Evolutionary conservation across 30 jellyfish, hydroid and myxozoan species (phyloP).

Genomic region (Hydra vulgaris): DNA sequence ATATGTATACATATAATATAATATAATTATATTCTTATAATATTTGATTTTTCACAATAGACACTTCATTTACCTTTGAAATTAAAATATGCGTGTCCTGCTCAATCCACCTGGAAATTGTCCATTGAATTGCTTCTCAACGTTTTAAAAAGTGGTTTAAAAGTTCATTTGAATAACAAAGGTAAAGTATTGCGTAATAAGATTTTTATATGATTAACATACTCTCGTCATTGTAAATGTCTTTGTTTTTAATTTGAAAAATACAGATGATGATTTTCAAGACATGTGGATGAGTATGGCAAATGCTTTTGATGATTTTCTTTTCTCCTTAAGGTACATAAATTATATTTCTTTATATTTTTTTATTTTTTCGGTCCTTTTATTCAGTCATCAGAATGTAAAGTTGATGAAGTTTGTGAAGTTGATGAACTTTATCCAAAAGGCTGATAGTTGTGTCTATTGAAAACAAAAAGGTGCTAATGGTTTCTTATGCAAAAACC

Average conservation of each 20-base stretch:
- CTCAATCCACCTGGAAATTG: constrained; percentile 82
- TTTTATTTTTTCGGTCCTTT: neutral
- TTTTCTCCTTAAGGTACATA: constrained; percentile 63
- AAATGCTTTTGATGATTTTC: constrained; percentile 64
- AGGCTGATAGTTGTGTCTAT: too few relatives aligned
- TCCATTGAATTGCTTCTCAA: constrained; percentile 63
- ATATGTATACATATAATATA: too few relatives aligned
- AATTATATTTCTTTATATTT: neutral
- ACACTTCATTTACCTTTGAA: constrained; percentile 71
- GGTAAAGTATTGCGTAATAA: constrained; percentile 36
- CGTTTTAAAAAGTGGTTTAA: constrained; percentile 48
- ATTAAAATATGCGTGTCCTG: constrained; percentile 80
- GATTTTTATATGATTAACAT: neutral
- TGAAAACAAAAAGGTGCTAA: too few relatives aligned
- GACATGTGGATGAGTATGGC: constrained; percentile 70
- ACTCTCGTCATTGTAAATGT: neutral
- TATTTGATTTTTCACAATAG: constrained; percentile 9
- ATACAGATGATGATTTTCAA: constrained; percentile 23
- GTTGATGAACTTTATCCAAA: too few relatives aligned
- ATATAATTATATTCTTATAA: too few relatives aligned
- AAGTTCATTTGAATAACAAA: constrained; percentile 35
- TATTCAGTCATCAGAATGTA: neutral
- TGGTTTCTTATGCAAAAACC: too few relatives aligned
- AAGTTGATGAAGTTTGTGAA: too few relatives aligned
- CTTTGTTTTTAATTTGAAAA: neutral